These are phyloP conservation scores for Priapulus caudatus DNA, from an alignment of 2,888 invertebrate genomes.

Conservation along the genomic window DNA sequence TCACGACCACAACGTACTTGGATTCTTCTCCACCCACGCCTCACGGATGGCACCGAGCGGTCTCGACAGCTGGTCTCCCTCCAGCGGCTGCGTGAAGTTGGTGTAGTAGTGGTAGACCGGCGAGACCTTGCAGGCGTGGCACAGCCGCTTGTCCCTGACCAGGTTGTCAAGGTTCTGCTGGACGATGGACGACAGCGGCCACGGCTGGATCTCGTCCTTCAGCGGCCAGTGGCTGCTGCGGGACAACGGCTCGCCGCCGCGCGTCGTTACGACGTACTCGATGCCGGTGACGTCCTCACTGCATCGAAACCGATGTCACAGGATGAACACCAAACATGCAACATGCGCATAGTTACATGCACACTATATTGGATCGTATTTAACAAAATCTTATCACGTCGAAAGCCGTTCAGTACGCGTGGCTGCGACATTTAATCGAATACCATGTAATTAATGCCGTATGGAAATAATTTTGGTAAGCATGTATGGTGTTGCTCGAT, in stretches of 20 bases:
- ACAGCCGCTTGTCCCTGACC: not conserved
- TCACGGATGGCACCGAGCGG: not conserved
- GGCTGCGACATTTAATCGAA: too few relatives aligned
- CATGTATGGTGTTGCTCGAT: too few relatives aligned
- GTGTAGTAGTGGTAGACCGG: not conserved
- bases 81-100: not conserved
- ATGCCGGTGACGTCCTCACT: not conserved
- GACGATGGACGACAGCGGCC: not conserved
- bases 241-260: not conserved
- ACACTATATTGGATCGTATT: not conserved
- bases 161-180: not conserved
- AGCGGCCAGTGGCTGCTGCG: not conserved
- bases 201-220: not conserved
- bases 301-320: too few relatives aligned
- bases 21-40: not conserved
- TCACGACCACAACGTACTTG: too few relatives aligned
- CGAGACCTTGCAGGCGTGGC: not conserved
- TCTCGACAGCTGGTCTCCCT: not conserved
- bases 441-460: too few relatives aligned
- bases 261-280: not conserved
- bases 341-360: not conserved
- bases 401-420: too few relatives aligned
- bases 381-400: too few relatives aligned
- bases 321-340: constrained; percentile 16
- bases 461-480: too few relatives aligned